Conservation (phyloP, 2,113 vertebrate genomes). For the Pterocles gutturalis region DNA sequence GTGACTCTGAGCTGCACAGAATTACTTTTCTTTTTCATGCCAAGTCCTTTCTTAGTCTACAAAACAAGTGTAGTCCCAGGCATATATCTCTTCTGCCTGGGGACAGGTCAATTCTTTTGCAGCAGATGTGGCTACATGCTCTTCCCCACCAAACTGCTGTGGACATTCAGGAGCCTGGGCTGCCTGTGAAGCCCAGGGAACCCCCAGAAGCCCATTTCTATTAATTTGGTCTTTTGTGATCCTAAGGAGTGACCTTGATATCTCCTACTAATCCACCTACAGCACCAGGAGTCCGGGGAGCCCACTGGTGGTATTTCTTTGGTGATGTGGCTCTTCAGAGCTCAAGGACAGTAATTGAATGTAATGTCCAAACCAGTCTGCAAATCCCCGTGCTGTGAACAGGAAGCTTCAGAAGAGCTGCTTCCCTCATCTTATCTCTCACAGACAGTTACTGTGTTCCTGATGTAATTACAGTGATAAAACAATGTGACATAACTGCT, state of each 20-base stretch:
- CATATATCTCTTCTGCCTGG: not conserved
- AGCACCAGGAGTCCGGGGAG: not conserved
- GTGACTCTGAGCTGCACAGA: not conserved
- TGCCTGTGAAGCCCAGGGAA: not conserved
- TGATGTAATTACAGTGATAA: conserved; percentile 84
- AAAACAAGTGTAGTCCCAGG: not conserved
- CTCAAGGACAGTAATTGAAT: conserved; percentile 71
- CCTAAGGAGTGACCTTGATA: not conserved
- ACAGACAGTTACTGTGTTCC: conserved; percentile 80
- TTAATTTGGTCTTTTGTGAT: not conserved
- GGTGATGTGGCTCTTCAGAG: conserved; percentile 41
- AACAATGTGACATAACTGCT: conserved; percentile 78
- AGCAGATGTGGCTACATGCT: not conserved
- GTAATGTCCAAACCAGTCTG: conserved; percentile 72
- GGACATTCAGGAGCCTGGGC: not conserved
- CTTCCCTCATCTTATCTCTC: conserved; percentile 78
- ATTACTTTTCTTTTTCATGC: not conserved
- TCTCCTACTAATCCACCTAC: not conserved
- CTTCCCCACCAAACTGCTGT: not conserved
- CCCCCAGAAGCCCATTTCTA: not conserved
- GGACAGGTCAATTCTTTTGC: not conserved
- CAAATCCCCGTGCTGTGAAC: conserved; percentile 71
- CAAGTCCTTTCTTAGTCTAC: not conserved
- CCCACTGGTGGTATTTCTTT: conserved; percentile 26
- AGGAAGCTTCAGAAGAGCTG: conserved; percentile 69